These are phyloP conservation scores for Lasiurus borealis DNA, from an alignment of 2,113 vertebrate species.

Conservation along the genomic window DNA sequence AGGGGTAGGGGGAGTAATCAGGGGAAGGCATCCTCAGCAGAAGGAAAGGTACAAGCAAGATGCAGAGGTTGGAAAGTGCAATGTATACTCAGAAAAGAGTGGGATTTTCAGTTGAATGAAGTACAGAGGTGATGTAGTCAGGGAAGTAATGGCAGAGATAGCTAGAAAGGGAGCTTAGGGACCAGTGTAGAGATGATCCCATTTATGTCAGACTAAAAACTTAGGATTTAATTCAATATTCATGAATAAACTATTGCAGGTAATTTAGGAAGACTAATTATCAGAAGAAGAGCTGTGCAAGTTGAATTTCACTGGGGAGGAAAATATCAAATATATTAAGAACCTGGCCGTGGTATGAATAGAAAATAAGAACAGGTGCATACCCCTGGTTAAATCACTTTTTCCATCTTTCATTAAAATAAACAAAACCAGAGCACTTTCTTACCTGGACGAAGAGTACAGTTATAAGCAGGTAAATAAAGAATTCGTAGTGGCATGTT, in stretches of 20 bases:
- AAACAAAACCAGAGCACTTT: background rate
- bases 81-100: background rate
- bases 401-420: conserved; percentile 6
- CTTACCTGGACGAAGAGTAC: conserved; percentile 86
- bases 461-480: conserved; percentile 83
- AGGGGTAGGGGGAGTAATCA: background rate
- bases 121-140: background rate
- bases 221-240: background rate
- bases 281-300: background rate
- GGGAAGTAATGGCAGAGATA: background rate
- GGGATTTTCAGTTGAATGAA: background rate
- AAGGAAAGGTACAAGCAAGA: background rate
- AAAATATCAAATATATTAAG: too few relatives aligned
- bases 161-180: conserved; percentile 1
- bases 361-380: background rate
- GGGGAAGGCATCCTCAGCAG: background rate
- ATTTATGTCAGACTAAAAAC: background rate
- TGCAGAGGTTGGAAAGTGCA: background rate
- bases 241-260: background rate
- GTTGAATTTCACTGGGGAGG: background rate
- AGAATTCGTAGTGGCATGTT: conserved; percentile 76
- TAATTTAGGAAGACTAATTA: background rate
- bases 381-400: background rate
- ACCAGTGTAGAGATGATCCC: background rate
- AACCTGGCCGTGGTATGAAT: background rate